Conservation (phyloP, 2,888 invertebrate species). For the Synergus itoensis region DNA sequence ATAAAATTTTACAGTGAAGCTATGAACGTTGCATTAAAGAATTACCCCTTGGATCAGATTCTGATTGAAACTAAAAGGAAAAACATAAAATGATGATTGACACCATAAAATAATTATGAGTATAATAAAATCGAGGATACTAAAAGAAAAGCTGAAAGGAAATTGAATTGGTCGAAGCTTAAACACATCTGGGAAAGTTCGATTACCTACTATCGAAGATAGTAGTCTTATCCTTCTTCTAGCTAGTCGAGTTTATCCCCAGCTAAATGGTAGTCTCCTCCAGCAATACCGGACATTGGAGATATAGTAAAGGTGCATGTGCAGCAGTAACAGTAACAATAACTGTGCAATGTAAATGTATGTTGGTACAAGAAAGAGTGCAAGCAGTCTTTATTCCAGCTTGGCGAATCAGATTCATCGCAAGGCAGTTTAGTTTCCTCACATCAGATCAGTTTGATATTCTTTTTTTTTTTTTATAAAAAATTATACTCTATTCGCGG, state of each 20-base stretch:
- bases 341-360: conserved; percentile 52
- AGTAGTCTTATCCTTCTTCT: conserved; percentile 2
- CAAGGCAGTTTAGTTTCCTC: not conserved
- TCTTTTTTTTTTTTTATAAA: not conserved
- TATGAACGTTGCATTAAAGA: not conserved
- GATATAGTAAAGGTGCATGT: conserved; percentile 42
- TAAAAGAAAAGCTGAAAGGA: not conserved
- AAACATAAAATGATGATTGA: not conserved
- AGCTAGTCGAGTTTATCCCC: conserved; percentile 27
- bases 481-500: not conserved
- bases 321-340: conserved; percentile 57
- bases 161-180: conserved; percentile 13
- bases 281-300: conserved; percentile 42
- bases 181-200: not conserved
- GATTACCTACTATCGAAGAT: conserved; percentile 9
- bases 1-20: not conserved
- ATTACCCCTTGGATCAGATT: not conserved
- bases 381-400: conserved; percentile 23
- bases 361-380: conserved; percentile 44
- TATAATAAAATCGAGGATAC: not conserved
- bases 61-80: not conserved
- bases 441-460: conserved; percentile 3
- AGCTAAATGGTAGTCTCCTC: conserved; percentile 49
- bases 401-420: conserved; percentile 23
- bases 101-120: not conserved